phyloP scores from a whole-genome alignment of 2,797 vertebrate species.

The Notoglanidium macrostoma region DNA sequence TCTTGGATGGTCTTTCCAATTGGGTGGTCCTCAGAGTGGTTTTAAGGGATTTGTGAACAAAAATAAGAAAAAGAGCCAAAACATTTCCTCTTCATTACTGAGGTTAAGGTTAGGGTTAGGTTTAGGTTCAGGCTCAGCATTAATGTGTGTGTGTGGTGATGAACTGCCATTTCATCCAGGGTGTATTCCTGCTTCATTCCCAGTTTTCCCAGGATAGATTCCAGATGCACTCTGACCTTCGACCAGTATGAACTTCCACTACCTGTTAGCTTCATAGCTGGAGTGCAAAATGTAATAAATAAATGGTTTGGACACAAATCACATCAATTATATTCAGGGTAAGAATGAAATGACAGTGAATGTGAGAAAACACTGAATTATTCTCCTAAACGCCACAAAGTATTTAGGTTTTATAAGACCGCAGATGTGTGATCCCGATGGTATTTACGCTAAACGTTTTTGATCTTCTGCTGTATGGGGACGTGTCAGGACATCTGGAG shows the following conservation, averaged over 20 bases:
- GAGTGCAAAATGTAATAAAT: neutral
- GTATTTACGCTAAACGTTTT: constrained; percentile 32
- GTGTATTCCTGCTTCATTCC: neutral
- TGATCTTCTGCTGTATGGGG: constrained; percentile 50
- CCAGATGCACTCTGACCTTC: neutral
- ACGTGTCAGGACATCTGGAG: constrained; percentile 71
- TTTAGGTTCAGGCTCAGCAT: neutral
- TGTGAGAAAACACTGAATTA: neutral
- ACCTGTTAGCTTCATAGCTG: neutral
- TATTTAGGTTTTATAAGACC: neutral
- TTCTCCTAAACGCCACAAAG: neutral
- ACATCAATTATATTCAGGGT: neutral
- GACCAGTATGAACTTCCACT: neutral
- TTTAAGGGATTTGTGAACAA: too few species aligned
- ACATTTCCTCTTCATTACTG: neutral
- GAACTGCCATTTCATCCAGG: neutral
- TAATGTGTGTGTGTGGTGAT: neutral
- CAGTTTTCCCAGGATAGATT: neutral
- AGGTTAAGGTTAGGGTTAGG: neutral
- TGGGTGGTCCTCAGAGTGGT: too few species aligned
- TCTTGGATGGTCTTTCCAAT: neutral
- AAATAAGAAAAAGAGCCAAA: too few species aligned
- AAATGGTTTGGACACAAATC: neutral
- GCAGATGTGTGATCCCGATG: constrained; percentile 10
- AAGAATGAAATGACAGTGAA: neutral